A percentile compares a stretch with the other conserved stretches of the same genome.
These are phyloP conservation scores for Folsomia manolachei DNA, from an alignment of 2,888 invertebrate genomes.

Conservation along the genomic window DNA sequence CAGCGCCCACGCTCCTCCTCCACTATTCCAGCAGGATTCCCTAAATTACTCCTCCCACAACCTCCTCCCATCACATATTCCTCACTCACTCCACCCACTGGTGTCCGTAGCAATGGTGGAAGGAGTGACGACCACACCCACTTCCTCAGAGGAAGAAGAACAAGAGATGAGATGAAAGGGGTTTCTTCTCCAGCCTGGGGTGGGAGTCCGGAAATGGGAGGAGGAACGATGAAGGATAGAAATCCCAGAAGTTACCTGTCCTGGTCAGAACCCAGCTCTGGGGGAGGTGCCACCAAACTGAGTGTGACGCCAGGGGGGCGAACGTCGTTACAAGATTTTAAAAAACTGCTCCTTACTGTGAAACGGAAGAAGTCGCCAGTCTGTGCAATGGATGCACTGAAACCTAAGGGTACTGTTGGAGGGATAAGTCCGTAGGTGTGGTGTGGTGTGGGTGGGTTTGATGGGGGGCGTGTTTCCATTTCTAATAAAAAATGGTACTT, in stretches of 20 bases:
- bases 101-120: background rate
- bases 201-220: background rate
- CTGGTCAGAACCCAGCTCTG: constrained; percentile 20
- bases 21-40: constrained; percentile 34
- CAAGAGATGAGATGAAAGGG: background rate
- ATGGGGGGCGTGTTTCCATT: too few species aligned
- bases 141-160: background rate
- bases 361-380: constrained; percentile 45
- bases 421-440: too few species aligned
- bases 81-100: background rate
- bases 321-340: constrained; percentile 48
- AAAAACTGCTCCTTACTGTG: constrained; percentile 43
- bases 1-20: too few species aligned
- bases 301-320: constrained; percentile 16
- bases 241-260: constrained; percentile 38
- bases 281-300: too few species aligned
- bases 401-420: too few species aligned
- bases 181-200: constrained; percentile 3
- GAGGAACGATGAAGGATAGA: constrained; percentile 12
- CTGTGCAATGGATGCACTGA: constrained; percentile 49
- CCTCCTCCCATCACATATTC: background rate
- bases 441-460: too few species aligned
- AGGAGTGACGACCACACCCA: background rate
- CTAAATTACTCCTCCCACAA: constrained; percentile 22
- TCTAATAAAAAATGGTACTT: too few species aligned